phyloP scores from a whole-genome alignment of 2,888 invertebrate genomes.

The Mamestra brassicae region DNA sequence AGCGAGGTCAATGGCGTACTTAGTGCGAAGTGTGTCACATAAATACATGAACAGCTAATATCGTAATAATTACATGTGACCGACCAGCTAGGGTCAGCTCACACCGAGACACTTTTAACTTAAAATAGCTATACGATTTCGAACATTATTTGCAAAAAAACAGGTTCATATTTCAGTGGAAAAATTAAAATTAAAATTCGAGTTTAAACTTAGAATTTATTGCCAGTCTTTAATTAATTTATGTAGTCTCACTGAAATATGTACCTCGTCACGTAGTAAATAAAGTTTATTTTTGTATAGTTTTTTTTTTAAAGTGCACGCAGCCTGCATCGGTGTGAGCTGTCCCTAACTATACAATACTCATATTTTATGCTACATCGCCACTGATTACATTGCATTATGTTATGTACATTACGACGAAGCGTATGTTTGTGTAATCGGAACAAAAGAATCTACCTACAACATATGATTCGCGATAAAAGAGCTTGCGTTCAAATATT shows the following conservation, averaged over 20 bases:
- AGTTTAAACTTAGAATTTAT: background rate
- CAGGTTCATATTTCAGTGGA: too few relatives aligned
- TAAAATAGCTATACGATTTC: background rate
- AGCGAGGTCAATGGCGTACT: conserved; percentile 51
- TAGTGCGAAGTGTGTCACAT: conserved; percentile 41
- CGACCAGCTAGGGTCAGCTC: conserved; percentile 6
- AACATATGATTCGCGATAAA: conserved; percentile 4
- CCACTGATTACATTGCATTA: conserved; percentile 42
- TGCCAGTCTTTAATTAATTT: background rate
- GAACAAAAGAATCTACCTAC: background rate
- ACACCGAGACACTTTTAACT: background rate
- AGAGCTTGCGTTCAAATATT: conserved; percentile 21
- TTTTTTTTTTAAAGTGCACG: background rate
- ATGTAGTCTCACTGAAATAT: background rate
- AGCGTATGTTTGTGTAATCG: conserved; percentile 22
- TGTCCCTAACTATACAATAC: conserved; percentile 14
- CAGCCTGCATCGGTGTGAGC: background rate
- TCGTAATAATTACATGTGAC: conserved; percentile 44
- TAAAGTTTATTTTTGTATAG: background rate
- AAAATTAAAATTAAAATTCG: background rate
- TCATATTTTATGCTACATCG: conserved; percentile 38
- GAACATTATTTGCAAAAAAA: background rate
- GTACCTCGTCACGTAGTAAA: background rate
- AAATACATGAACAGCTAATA: conserved; percentile 42
- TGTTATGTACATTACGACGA: conserved; percentile 26